phyloP scores from a whole-genome alignment of 2,888 invertebrate species.

The Drosophila cognata region DNA sequence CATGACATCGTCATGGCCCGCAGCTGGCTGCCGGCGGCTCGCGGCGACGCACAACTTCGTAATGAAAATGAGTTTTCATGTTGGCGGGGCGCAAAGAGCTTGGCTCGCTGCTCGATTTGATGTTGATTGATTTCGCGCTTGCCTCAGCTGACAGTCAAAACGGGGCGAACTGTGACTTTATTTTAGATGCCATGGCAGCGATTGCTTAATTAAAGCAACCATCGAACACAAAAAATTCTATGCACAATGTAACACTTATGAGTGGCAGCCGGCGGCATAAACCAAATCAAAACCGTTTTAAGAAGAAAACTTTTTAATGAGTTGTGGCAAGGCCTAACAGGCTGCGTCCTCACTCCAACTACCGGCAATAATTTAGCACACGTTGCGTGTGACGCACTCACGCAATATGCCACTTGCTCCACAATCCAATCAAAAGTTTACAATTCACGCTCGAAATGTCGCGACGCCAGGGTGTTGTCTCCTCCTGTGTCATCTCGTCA shows the following conservation, averaged over 20 bases:
- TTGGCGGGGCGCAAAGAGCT: slow-evolving; percentile 22
- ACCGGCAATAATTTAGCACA: slow-evolving; percentile 68
- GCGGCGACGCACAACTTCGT: slow-evolving; percentile 24
- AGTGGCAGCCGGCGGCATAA: slow-evolving; percentile 31
- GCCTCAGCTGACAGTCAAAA: slow-evolving; percentile 57
- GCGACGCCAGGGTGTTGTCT: slow-evolving; percentile 47
- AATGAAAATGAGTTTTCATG: slow-evolving; percentile 68
- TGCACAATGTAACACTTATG: slow-evolving; percentile 6
- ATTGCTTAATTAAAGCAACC: slow-evolving; percentile 69
- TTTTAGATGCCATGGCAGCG: slow-evolving; percentile 33
- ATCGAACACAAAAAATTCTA: slow-evolving; percentile 5
- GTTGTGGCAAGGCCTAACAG: slow-evolving; percentile 49
- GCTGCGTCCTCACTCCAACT: slow-evolving; percentile 21
- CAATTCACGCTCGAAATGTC: slow-evolving; percentile 76
- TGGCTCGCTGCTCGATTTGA: slow-evolving; percentile 36
- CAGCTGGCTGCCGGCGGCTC: background rate
- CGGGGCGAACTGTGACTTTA: slow-evolving; percentile 50
- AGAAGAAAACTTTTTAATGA: slow-evolving; percentile 73
- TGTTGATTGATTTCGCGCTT: slow-evolving; percentile 72
- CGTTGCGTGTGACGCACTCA: slow-evolving; percentile 60
- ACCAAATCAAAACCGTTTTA: slow-evolving; percentile 67
- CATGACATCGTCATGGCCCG: slow-evolving; percentile 21
- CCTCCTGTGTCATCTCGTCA: background rate
- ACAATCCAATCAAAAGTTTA: slow-evolving; percentile 79
- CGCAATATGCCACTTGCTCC: slow-evolving; percentile 60